phyloP scores from a whole-genome alignment of 2,113 vertebrate genomes.

The Xiphophorus couchianus region DNA sequence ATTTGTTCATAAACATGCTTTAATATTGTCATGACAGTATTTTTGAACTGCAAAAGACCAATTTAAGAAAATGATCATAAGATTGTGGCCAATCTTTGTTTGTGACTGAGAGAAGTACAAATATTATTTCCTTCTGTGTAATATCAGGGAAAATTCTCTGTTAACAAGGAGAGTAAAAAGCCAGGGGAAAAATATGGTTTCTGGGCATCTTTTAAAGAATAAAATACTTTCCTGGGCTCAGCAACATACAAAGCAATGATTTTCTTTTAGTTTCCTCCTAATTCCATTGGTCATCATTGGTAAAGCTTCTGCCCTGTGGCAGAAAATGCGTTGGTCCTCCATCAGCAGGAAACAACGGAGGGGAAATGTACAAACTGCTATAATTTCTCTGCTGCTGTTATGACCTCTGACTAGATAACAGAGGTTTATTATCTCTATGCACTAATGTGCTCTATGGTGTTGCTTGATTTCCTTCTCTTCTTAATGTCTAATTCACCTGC shows the following conservation, averaged over 20 bases:
- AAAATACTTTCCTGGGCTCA: slow-evolving; percentile 93
- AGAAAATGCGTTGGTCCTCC: slow-evolving; percentile 93
- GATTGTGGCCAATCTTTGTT: not conserved
- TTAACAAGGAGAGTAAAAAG: slow-evolving; percentile 87
- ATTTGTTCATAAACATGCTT: not conserved
- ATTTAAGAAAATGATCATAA: not conserved
- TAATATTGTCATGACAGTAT: not conserved
- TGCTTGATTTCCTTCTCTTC: slow-evolving; percentile 98
- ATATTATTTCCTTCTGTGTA: not conserved
- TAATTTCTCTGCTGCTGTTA: slow-evolving; percentile 87
- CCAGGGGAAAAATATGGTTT: slow-evolving; percentile 84
- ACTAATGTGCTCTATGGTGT: slow-evolving; percentile 70
- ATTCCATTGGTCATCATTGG: slow-evolving; percentile 81
- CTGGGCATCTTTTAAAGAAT: slow-evolving; percentile 87
- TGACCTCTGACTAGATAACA: slow-evolving; percentile 95
- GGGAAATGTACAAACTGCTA: slow-evolving; percentile 87
- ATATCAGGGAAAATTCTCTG: slow-evolving; percentile 44
- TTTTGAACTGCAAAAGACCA: not conserved
- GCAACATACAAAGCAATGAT: slow-evolving; percentile 81
- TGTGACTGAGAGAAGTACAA: slow-evolving; percentile 57
- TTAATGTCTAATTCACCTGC: slow-evolving; percentile 96
- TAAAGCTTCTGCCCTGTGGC: slow-evolving; percentile 84
- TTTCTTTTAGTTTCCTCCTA: slow-evolving; percentile 93
- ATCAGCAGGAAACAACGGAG: slow-evolving; percentile 93
- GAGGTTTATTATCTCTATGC: slow-evolving; percentile 90